Evolutionary conservation across 2,113 vertebrate species (phyloP).

Genomic region (Boleophthalmus pectinirostris): DNA sequence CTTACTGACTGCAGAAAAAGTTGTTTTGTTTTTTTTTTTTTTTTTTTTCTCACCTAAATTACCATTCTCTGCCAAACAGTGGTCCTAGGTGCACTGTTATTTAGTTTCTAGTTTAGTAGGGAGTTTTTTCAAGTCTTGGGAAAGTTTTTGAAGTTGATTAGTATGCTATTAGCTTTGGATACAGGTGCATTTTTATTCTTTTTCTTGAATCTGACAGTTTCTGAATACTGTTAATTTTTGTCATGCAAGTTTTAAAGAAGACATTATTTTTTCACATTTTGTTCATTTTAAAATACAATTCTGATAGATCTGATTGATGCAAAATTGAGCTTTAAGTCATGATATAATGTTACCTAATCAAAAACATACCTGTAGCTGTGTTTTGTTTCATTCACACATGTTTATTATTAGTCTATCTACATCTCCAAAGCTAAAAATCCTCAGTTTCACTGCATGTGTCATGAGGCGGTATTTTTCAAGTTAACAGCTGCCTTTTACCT

Average conservation of each 20-base stretch:
- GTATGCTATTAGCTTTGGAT: not conserved
- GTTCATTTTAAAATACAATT: too few species aligned
- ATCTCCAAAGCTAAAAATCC: too few species aligned
- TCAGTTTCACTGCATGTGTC: too few species aligned
- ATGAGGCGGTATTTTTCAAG: too few species aligned
- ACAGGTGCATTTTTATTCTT: not conserved
- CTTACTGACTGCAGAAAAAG: slow-evolving; percentile 21
- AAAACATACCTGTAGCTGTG: too few species aligned
- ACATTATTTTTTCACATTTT: not conserved
- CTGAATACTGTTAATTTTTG: not conserved
- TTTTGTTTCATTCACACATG: too few species aligned
- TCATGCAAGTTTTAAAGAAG: not conserved
- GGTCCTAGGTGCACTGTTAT: slow-evolving; percentile 5
- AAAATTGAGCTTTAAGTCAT: too few species aligned
- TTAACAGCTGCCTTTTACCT: too few species aligned
- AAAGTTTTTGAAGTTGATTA: not conserved
- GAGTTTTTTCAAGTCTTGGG: not conserved
- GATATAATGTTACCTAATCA: too few species aligned
- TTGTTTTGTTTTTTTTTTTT: not conserved
- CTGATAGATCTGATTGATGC: too few species aligned
- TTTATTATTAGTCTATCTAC: too few species aligned
- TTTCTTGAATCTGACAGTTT: not conserved
- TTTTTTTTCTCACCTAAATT: slow-evolving; percentile 14
- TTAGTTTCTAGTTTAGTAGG: not conserved
- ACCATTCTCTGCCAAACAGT: slow-evolving; percentile 8